These are phyloP conservation scores for Scaptomyza montana DNA, from an alignment of 1,140 invertebrate species.

Conservation along the genomic window DNA sequence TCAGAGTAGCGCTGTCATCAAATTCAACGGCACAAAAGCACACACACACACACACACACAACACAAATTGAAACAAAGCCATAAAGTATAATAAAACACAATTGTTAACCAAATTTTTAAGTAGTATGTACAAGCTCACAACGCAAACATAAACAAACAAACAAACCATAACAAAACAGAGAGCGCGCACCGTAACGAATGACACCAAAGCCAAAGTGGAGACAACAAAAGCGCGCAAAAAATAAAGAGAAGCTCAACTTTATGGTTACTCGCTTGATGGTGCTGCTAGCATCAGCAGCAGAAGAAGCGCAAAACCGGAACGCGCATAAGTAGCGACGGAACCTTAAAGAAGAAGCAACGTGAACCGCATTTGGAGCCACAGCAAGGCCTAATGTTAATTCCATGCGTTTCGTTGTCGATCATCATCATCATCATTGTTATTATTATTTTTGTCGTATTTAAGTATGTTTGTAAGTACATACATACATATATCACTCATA, in stretches of 20 bases:
- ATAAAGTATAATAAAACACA: conserved; percentile 57
- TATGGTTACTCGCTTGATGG: background rate
- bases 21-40: conserved; percentile 36
- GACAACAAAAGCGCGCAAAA: conserved; percentile 7
- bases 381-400: conserved; percentile 32
- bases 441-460: background rate
- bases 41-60: too few relatives aligned
- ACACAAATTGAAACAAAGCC: conserved; percentile 55
- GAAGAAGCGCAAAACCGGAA: conserved; percentile 20
- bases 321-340: conserved; percentile 21
- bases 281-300: conserved; percentile 3
- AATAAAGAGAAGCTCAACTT: background rate
- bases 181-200: conserved; percentile 71
- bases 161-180: conserved; percentile 26
- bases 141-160: conserved; percentile 30
- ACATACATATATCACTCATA: background rate
- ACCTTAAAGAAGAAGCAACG: background rate
- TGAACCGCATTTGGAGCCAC: too few relatives aligned
- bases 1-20: conserved; percentile 42
- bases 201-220: conserved; percentile 54
- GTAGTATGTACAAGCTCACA: conserved; percentile 5
- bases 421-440: conserved; percentile 2
- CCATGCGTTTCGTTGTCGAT: conserved; percentile 7
- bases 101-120: conserved; percentile 52
- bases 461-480: too few relatives aligned